Evolutionary conservation across 2,888 invertebrate species (phyloP), one percentile per base, ranked within the genome.

Genomic region (Dolichomitus sp.): DNA sequence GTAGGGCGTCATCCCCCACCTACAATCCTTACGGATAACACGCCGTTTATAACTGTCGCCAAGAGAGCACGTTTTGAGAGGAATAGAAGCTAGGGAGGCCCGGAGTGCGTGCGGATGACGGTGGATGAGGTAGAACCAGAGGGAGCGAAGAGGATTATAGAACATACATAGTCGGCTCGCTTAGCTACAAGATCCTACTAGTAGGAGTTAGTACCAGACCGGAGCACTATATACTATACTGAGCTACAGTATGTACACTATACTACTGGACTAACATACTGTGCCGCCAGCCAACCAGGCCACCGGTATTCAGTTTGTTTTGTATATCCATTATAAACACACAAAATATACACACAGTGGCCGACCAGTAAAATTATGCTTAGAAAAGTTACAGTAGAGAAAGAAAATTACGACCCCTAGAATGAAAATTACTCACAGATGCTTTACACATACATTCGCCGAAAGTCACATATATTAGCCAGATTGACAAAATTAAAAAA

Each of bases 1-100:
- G 87, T 54, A 17, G 54, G 54, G 33, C 9, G 1, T 89, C 85
- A 88, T 90, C 87, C 85, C 50, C 88, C 86, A 75, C 87, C 87
- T 87, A 87, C 90, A 90, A 92, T 92, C 91, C 91, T 92, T 91
- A 90, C 87, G 90, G 91, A 92, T 92, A 92, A 92, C 90, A 88
- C 89, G 89, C 91, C 92, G 92, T 92, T 92, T 92, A 92, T 92
- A 91, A 92, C 92, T 92, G 92, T 92, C 92, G 86, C 88, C 85
- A 83, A 77, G 81, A 80, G 85, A 86, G 87, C 82, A 85, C 86
- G 84, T 72, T 86, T 23, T 81, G 86, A 84, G 82, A 86, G 87
- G 45, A 27, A 54, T 52, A 59, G 19, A 59, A 50, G 11, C 30
- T 30, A 12, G 63, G 59, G 54, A 40, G 68, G 48, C 14, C 17